Conservation (phyloP, 1,140 invertebrate species). For the Marisa cornuarietis region DNA sequence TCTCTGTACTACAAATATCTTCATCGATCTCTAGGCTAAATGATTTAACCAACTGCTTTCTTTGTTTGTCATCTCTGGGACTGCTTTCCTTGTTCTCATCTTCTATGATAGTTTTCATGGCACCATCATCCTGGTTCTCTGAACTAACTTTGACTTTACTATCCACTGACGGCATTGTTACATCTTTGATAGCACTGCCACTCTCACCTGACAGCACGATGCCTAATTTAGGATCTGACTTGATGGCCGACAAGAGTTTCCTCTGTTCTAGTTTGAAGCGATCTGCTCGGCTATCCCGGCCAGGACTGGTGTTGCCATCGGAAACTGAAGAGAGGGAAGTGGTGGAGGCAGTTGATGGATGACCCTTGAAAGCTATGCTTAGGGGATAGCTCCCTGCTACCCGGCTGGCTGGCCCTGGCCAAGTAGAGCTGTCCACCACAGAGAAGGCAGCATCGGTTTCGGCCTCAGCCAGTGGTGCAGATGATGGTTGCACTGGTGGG, state of each 20-base stretch:
- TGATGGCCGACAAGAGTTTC: constrained; percentile 34
- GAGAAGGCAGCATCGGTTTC: not conserved
- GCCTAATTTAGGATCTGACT: constrained; percentile 27
- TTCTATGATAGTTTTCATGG: not conserved
- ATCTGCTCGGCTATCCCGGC: constrained; percentile 28
- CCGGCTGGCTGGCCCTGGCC: constrained; percentile 1
- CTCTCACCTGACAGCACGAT: not conserved
- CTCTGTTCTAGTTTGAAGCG: constrained; percentile 31
- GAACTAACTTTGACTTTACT: not conserved
- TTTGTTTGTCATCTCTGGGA: not conserved
- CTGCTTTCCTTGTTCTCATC: not conserved
- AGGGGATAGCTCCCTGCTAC: constrained; percentile 19
- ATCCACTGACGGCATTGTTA: no score
- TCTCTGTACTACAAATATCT: no score
- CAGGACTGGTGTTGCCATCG: constrained; percentile 6
- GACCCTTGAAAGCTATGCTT: constrained; percentile 27
- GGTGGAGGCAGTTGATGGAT: constrained; percentile 14
- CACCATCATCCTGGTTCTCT: not conserved
- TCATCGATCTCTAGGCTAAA: not conserved
- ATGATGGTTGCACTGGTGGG: no score
- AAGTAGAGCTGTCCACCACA: constrained; percentile 14
- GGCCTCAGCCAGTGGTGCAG: not conserved
- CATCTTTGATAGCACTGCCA: no score
- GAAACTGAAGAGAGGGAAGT: constrained; percentile 1
- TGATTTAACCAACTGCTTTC: constrained; percentile 5